Percentiles rank a stretch among this genome's conserved stretches.
Evolutionary conservation across 2,797 vertebrate genomes (phyloP).

Genomic region (Notolepis coatsorum): DNA sequence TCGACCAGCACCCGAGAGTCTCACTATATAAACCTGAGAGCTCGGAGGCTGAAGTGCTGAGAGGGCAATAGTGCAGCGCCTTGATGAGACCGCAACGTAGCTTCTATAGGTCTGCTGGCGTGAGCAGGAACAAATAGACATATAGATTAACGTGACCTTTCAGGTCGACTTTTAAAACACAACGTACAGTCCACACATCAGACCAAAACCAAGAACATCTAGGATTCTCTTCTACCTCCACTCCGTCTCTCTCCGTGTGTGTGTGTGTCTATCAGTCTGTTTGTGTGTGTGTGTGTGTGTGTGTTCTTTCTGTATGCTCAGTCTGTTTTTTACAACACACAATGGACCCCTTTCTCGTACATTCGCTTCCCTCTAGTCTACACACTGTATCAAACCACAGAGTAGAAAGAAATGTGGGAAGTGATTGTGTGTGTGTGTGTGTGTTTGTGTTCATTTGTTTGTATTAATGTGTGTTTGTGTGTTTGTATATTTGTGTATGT

Average conservation of each 20-base stretch:
- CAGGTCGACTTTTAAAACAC: too few relatives aligned
- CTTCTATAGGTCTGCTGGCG: too few relatives aligned
- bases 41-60: conserved; percentile 5
- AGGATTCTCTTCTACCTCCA: neutral
- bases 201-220: too few relatives aligned
- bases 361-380: conserved; percentile 46
- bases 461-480: conserved; percentile 6
- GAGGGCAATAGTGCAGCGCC: conserved; percentile 23
- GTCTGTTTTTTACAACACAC: conserved; percentile 30
- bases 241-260: conserved; percentile 16
- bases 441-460: conserved; percentile 19
- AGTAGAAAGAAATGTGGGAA: conserved; percentile 25
- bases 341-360: conserved; percentile 57
- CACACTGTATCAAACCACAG: conserved; percentile 34
- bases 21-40: conserved; percentile 39
- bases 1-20: conserved; percentile 29
- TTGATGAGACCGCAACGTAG: neutral
- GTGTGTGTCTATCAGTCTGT: conserved; percentile 8
- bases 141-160: too few relatives aligned
- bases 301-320: conserved; percentile 29
- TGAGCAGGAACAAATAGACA: too few relatives aligned
- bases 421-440: conserved; percentile 21
- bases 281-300: conserved; percentile 26
- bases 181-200: too few relatives aligned
- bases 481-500: conserved; percentile 18